Evolutionary conservation across 2,113 vertebrate species (phyloP), one percentile per base, ranked within the genome.

Genomic region (Phyllopteryx taeniolatus): DNA sequence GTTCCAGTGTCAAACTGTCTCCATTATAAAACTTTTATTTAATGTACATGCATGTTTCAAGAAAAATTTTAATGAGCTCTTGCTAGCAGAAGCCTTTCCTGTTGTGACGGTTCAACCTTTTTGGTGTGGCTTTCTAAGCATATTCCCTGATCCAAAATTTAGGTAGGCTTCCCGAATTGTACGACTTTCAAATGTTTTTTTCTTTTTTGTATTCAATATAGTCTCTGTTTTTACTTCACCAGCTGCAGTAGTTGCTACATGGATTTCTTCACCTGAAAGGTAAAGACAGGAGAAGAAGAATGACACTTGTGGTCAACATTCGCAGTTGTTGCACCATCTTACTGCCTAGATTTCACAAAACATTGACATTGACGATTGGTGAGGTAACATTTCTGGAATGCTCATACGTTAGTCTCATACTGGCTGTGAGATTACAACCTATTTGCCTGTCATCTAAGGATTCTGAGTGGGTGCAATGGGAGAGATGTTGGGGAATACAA

Each of bases 231-330:
- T 71, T 85, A 91, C 90, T 91, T 93, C 91, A 92, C 89, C 81
- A 90, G 91, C 93, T 77, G 91, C 91, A 92, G 85, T 91, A 91
- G 95, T 94, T 94, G 93, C 95, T 95, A 95, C 95, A 94, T 73
- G 72, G 76, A 84, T 77, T 84, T 72, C 67, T 79, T 57, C 62
- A 73, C 65, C 70, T 83, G 69, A 49, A 49, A 83, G 64, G 62
- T 83, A 65, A 74, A 12, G 70, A 39, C 6, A 39, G 4, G 35
- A 61, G 4, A 5, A 44, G 42, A 78, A 79, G 60, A 77, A 78
- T 68, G 75, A 67, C 79, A 67, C 73, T 64, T 82, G 47, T 63
- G 75, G 66, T 78, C 76, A 77, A 68, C 78, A 71, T 51, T 31
- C 79, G 73, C 77, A 67, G 76, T 71, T 82, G 85, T 79, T 73